Base-by-base conservation (phyloP, 2,888 invertebrate genomes). In the Nipponacmea schrenckii region DNA sequence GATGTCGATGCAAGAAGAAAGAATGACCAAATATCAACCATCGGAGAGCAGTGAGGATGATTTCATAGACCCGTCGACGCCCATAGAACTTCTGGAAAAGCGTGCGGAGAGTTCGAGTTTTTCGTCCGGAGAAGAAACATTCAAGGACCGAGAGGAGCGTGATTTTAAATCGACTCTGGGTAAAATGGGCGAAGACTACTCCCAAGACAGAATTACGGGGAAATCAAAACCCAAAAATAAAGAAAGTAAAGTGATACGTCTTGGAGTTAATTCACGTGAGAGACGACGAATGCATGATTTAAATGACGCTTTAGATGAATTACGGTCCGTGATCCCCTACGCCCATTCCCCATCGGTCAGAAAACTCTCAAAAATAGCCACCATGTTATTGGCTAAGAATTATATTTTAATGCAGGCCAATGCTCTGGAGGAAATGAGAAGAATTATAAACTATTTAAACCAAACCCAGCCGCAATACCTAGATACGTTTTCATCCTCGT, bases 261-360 rank as follows among this genome's bases (percentile, higher is more conserved):
- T 88, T 65, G 85, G 84, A 78, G 86, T 90, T 63, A 90, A 90
- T 81, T 89, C 90, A 8, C 81, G 90, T 45, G 90, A 90, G 80
- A 79, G 90, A 46, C 79, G 88, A 64, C 81, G 90, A 67, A 90
- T 90, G 90, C 90, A 90, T 78, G 90, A 90, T 78, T 77, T 90
- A 72, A 90, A 90, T 80, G 89, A 90, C 74, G 89, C 89, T 0
- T 80, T 89, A 68, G 89, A 89, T 74, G 87, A 86, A 69, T 81
- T 89, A 31, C 79, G 89, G 4, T 81, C 84, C 2, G 89, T 89
- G 62, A 89, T 89, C 31, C 88, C 88, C n/a, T 88, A 88, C 77
- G 88, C 88, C 1, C 88, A 88, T 80, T 85, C 86, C 72, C 88
- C 88, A 4, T 87, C 87, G 8, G 88, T 88, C n/a, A 75, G 88